Base-by-base conservation (phyloP, 1,140 invertebrate genomes). In the Anagrus nilaparvatae region DNA sequence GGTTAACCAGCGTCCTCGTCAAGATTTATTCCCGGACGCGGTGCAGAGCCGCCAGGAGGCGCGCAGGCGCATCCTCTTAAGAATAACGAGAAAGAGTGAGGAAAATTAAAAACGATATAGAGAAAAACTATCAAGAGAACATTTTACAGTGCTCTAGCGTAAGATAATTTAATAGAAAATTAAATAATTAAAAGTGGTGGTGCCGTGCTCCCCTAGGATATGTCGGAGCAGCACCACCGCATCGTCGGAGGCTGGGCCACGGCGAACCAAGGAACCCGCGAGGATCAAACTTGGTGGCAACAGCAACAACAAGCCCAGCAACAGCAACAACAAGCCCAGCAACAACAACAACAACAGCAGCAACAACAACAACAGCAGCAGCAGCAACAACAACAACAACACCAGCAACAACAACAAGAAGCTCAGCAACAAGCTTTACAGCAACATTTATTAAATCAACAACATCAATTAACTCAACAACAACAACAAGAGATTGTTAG, bases 361-460 rank as follows among this genome's bases (percentile, higher is more conserved):
- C 55, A 55, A 10, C 56, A 63, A 40, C 54, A 63, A 18, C 54
- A 58, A 55, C 73, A 76, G 59, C 64, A 61, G 45, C 58, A 57
- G 44, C 59, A 61, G 16, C 61, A 73, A 53, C 71, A 72, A 50
- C 66, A 67, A 43, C 60, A 66, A 19, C 61, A 62, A 33, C 70
- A 71, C 42, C 71, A 73, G 39, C 68, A 69, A 50, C 60, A 69
- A 48, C 43, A 63, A 70, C 48, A 65, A 71, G 44, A 65, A 70
- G 47, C n/a, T n/a, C 63, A 65, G 35, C 65, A 64, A 28, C 59
- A 72, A 69, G 53, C 54, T 30, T 55, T 58, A 33, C 54, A 60
- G 20, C 53, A 58, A 25, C 57, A 56, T 20, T 50, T 53, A 5
- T 49, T 58, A 34, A 54, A 56, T n/a, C 53, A 58, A n/a, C 55